A percentile compares a stretch with the other conserved stretches of the same genome.
These are phyloP conservation scores for Pangasius djambal DNA, from an alignment of 2,797 vertebrate species.

Conservation along the genomic window DNA sequence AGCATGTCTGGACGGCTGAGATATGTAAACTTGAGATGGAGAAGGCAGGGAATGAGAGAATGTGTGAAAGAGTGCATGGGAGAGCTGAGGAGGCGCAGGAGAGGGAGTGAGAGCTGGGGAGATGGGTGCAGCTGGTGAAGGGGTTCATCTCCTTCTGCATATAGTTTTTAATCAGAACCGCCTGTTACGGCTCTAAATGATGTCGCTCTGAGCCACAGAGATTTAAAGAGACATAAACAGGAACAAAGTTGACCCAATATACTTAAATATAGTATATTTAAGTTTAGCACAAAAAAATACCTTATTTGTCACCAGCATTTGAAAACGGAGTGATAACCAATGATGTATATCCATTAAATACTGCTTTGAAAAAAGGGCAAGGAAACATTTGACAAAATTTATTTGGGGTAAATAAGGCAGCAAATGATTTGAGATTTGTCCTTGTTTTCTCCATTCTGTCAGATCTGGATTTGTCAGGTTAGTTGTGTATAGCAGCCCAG, in stretches of 20 bases:
- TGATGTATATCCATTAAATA: not conserved
- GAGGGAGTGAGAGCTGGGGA: constrained; percentile 67
- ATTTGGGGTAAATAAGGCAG: not conserved
- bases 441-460: not conserved
- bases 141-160: constrained; percentile 77
- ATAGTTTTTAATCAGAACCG: constrained; percentile 64
- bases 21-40: constrained; percentile 47
- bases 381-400: not conserved
- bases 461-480: constrained; percentile 22
- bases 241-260: not conserved
- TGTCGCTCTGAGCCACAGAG: not conserved
- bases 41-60: constrained; percentile 38
- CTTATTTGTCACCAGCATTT: constrained; percentile 23
- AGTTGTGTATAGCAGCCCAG: constrained; percentile 9
- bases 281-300: constrained; percentile 14
- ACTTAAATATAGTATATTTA: constrained; percentile 32
- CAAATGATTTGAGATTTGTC: constrained; percentile 1
- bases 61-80: constrained; percentile 33
- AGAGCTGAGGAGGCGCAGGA: constrained; percentile 23
- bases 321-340: not conserved
- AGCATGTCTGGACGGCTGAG: constrained; percentile 31
- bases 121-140: constrained; percentile 88
- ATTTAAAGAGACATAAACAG: constrained; percentile 20
- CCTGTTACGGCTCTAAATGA: constrained; percentile 29
- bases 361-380: not conserved